A percentile compares a stretch with the other conserved stretches of the same genome.
Evolutionary conservation across 2,797 vertebrate species (phyloP).

Genomic region (Poliocrania exsul): DNA sequence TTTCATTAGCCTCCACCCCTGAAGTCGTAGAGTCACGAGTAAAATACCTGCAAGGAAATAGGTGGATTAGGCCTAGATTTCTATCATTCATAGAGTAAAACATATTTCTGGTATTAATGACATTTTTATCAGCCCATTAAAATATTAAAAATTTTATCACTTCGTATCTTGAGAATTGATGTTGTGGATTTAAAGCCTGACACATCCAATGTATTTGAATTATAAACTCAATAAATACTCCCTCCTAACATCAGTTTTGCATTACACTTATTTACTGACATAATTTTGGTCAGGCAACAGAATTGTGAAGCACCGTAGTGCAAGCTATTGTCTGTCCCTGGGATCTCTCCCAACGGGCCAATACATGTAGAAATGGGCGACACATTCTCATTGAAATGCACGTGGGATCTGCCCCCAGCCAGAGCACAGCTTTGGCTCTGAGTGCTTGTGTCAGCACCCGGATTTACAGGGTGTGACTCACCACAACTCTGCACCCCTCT

Average conservation of each 20-base stretch:
- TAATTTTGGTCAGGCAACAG: neutral
- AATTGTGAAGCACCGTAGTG: neutral
- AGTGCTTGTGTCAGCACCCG: neutral
- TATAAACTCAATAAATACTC: neutral
- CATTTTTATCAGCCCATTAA: slow-evolving; percentile 12
- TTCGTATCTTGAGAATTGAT: neutral
- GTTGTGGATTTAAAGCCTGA: neutral
- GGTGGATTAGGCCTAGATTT: neutral
- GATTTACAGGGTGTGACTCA: neutral
- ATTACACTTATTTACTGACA: neutral
- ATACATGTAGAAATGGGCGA: rapidly evolving
- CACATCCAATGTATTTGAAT: neutral
- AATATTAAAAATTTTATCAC: neutral
- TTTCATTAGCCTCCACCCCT: neutral
- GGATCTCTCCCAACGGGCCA: neutral
- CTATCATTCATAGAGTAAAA: neutral
- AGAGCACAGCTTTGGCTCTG: neutral
- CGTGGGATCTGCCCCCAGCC: neutral
- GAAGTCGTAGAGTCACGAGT: neutral
- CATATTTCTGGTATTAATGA: neutral
- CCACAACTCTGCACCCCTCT: neutral
- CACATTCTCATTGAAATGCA: neutral
- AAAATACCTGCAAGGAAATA: neutral
- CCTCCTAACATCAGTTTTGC: neutral
- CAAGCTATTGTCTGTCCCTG: neutral